Evolutionary conservation across 1,140 invertebrate species (phyloP).

Genomic region (Musca domestica): DNA sequence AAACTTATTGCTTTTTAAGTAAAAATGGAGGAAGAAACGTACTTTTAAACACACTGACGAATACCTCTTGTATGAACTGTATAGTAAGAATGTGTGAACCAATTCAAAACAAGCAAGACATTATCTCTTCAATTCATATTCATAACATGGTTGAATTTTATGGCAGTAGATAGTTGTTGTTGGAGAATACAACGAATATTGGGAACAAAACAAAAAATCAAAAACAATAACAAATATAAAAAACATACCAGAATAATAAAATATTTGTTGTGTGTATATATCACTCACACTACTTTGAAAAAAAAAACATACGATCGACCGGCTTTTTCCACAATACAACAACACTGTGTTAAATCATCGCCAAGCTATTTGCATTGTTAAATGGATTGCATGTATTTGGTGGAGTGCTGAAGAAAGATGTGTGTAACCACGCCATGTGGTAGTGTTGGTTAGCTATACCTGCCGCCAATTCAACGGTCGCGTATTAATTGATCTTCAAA

Average conservation of each 20-base stretch:
- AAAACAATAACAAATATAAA: neutral
- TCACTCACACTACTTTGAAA: neutral
- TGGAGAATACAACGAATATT: too few species aligned
- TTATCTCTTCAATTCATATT: neutral
- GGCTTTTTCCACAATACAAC: conserved; percentile 8
- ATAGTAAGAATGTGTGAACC: too few species aligned
- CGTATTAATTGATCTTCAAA: conserved; percentile 18
- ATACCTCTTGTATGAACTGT: too few species aligned
- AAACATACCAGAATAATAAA: neutral
- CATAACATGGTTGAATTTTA: neutral
- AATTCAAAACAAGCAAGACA: too few species aligned
- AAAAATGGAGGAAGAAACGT: too few species aligned
- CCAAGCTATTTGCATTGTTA: too few species aligned
- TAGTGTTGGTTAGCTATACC: neutral
- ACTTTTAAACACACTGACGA: too few species aligned
- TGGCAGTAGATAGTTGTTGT: neutral
- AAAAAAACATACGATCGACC: conserved; percentile 19
- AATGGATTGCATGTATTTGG: too few species aligned
- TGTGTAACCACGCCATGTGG: too few species aligned
- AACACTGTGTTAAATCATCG: neutral
- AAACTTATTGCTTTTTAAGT: too few species aligned
- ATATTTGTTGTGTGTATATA: neutral
- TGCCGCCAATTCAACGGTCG: neutral
- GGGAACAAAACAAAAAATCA: conserved; percentile 7
- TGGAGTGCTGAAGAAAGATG: too few species aligned